These are phyloP conservation scores for Eumerus sabulonum DNA, from an alignment of 2,888 invertebrate species.

Conservation along the genomic window DNA sequence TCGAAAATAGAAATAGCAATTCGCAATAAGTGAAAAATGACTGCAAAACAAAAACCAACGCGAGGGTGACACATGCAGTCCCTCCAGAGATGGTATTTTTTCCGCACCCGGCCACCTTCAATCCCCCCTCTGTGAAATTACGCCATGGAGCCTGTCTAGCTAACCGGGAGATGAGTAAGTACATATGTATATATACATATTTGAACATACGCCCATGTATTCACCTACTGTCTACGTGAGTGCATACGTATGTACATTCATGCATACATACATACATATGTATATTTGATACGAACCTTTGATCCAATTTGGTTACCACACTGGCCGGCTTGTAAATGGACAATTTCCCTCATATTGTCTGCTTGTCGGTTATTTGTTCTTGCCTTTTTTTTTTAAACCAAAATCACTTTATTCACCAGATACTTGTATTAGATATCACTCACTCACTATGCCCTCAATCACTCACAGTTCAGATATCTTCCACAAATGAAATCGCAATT, in stretches of 20 bases:
- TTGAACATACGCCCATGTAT: too few species aligned
- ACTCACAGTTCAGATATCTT: slow-evolving; percentile 25
- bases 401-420: slow-evolving; percentile 34
- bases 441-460: background rate
- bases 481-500: slow-evolving; percentile 11
- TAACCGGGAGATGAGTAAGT: too few species aligned
- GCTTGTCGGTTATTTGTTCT: slow-evolving; percentile 73
- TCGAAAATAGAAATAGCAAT: slow-evolving; percentile 2
- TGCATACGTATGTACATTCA: too few species aligned
- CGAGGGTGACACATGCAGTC: slow-evolving; percentile 58
- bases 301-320: slow-evolving; percentile 96
- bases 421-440: slow-evolving; percentile 7
- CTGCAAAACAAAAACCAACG: slow-evolving; percentile 30
- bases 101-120: slow-evolving; percentile 1
- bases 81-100: slow-evolving; percentile 47
- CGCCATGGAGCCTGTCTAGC: too few species aligned
- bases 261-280: too few species aligned
- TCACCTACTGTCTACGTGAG: too few species aligned
- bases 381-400: too few species aligned
- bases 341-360: slow-evolving; percentile 91
- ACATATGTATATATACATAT: too few species aligned
- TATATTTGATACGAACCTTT: slow-evolving; percentile 82
- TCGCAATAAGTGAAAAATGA: slow-evolving; percentile 31
- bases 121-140: slow-evolving; percentile 14
- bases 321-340: slow-evolving; percentile 93